Evolutionary conservation across 2,797 vertebrate species (phyloP).

Genomic region (Darevskia nairensis): DNA sequence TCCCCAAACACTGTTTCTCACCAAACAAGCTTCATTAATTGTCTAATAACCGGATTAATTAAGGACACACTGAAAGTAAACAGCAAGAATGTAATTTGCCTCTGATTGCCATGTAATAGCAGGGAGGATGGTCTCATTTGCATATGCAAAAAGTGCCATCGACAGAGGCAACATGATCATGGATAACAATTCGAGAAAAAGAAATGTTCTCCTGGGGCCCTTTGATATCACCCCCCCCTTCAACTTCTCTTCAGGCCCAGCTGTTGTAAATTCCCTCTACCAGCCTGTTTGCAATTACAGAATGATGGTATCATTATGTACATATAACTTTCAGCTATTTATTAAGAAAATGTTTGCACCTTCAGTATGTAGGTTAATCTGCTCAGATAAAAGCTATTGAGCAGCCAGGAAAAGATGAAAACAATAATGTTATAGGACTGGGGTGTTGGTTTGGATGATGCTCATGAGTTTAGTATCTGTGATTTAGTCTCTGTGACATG

Average conservation of each 20-base stretch:
- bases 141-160: constrained; percentile 72
- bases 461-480: too few relatives aligned
- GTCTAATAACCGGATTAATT: constrained; percentile 85
- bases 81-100: constrained; percentile 83
- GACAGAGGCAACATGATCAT: constrained; percentile 35
- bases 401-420: not conserved
- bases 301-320: constrained; percentile 40
- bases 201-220: constrained; percentile 29
- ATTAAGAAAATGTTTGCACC: constrained; percentile 44
- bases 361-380: constrained; percentile 19
- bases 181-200: constrained; percentile 49
- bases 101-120: constrained; percentile 81
- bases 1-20: constrained; percentile 76
- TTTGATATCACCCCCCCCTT: constrained; percentile 36
- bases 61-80: constrained; percentile 82
- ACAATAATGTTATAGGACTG: too few relatives aligned
- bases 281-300: constrained; percentile 46
- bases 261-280: not conserved
- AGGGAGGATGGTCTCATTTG: constrained; percentile 71
- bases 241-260: constrained; percentile 12
- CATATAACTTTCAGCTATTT: constrained; percentile 46
- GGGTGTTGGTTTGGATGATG: too few relatives aligned
- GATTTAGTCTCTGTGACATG: too few relatives aligned
- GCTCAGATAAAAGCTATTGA: not conserved
- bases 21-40: constrained; percentile 83